phyloP scores from a whole-genome alignment of 2,797 vertebrate genomes.

The Picus viridis region DNA sequence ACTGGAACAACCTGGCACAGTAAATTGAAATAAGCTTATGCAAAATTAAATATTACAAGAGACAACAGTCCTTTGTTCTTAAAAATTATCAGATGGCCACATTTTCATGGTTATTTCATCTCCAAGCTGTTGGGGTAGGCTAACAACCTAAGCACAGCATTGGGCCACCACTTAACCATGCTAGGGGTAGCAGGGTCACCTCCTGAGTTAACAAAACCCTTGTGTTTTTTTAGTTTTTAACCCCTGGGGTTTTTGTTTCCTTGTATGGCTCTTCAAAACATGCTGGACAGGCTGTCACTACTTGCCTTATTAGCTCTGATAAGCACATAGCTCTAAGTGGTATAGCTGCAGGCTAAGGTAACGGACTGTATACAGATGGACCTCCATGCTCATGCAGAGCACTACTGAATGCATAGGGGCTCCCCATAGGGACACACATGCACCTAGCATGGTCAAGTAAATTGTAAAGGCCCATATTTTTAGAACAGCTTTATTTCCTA shows the following conservation, averaged over 20 bases:
- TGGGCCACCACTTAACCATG: not conserved
- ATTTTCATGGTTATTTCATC: not conserved
- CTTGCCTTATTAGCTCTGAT: conserved; percentile 53
- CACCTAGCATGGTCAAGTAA: not conserved
- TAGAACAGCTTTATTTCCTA: not conserved
- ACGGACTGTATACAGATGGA: conserved; percentile 57
- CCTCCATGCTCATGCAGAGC: conserved; percentile 30
- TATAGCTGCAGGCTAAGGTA: conserved; percentile 63
- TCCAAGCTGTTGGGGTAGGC: not conserved
- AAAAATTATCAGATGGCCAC: not conserved
- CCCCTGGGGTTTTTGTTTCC: conserved; percentile 32
- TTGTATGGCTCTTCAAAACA: not conserved
- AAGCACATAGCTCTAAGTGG: conserved; percentile 61
- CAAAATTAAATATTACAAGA: not conserved
- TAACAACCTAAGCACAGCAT: not conserved
- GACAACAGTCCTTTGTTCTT: not conserved
- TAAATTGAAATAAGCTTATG: not conserved
- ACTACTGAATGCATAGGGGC: conserved; percentile 35
- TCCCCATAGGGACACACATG: conserved; percentile 42
- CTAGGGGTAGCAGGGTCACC: not conserved
- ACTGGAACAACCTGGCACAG: not conserved
- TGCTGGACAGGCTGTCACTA: conserved; percentile 60
- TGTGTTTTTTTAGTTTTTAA: not conserved
- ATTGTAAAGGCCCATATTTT: not conserved
- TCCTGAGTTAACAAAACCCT: conserved; percentile 52